phyloP scores from a whole-genome alignment of 2,113 vertebrate genomes.

The Sula dactylatra region DNA sequence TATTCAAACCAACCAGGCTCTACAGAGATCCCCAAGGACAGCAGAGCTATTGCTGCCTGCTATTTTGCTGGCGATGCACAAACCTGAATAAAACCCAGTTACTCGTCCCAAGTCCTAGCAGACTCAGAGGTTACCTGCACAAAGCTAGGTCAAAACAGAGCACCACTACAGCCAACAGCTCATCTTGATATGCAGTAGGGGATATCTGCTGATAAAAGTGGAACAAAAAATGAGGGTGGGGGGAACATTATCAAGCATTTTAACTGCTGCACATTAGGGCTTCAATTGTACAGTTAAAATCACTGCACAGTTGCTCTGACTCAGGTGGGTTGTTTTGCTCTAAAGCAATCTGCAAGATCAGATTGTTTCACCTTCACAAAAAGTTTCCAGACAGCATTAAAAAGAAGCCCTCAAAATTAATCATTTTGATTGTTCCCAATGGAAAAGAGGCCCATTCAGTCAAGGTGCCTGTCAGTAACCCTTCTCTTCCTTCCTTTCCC shows the following conservation, averaged over 20 bases:
- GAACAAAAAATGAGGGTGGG: neutral
- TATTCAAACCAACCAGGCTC: neutral
- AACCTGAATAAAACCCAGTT: neutral
- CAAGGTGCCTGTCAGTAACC: neutral
- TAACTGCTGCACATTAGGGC: neutral
- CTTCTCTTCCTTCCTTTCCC: neutral
- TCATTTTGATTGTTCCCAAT: neutral
- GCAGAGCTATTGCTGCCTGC: neutral
- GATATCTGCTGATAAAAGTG: neutral
- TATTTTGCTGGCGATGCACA: constrained; percentile 24
- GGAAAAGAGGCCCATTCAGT: neutral
- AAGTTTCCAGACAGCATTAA: neutral
- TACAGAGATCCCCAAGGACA: constrained; percentile 1
- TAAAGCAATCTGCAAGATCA: neutral
- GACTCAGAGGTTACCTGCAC: neutral
- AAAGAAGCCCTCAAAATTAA: neutral
- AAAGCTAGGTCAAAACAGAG: constrained; percentile 12
- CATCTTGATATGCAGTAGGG: neutral
- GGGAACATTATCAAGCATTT: neutral
- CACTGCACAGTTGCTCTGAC: neutral
- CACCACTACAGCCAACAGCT: neutral
- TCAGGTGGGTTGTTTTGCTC: neutral
- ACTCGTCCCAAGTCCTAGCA: neutral
- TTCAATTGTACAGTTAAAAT: neutral
- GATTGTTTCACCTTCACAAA: neutral